A percentile compares a stretch with the other conserved stretches of the same genome.
Evolutionary conservation across 2,888 invertebrate genomes (phyloP).

Genomic region (Eupelmus urozonus): DNA sequence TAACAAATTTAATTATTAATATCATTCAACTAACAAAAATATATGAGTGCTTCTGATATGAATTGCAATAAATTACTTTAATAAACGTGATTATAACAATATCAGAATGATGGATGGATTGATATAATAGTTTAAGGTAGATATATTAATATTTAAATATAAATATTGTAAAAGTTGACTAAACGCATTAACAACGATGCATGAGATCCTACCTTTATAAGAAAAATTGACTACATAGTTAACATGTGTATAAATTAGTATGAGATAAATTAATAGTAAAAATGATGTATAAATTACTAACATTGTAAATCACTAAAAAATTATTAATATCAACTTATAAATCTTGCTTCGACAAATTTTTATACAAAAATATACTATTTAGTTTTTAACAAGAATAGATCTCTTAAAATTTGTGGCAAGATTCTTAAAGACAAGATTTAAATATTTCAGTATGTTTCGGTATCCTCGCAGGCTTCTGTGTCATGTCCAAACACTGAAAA

Average conservation of each 20-base stretch:
- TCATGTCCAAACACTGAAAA: slow-evolving; percentile 92
- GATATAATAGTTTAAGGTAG: neutral
- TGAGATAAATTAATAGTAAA: slow-evolving; percentile 46
- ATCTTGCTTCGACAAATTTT: slow-evolving; percentile 28
- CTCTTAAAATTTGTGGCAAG: slow-evolving; percentile 50
- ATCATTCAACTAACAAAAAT: slow-evolving; percentile 1
- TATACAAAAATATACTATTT: slow-evolving; percentile 59
- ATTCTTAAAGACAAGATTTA: slow-evolving; percentile 35
- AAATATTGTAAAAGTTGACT: slow-evolving; percentile 24
- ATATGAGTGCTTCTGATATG: neutral
- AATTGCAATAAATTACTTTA: slow-evolving; percentile 9
- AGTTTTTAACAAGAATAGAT: slow-evolving; percentile 47
- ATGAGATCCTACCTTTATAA: slow-evolving; percentile 63
- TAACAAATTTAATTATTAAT: slow-evolving; percentile 7
- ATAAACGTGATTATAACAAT: neutral
- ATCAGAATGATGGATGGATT: neutral
- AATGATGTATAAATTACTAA: slow-evolving; percentile 52
- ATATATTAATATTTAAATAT: slow-evolving; percentile 1
- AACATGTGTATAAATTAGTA: slow-evolving; percentile 40
- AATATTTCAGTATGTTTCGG: slow-evolving; percentile 85
- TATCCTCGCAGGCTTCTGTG: slow-evolving; percentile 91
- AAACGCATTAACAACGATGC: slow-evolving; percentile 36
- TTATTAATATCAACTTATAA: slow-evolving; percentile 26
- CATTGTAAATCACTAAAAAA: slow-evolving; percentile 44
- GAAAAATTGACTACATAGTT: slow-evolving; percentile 23